phyloP scores from a whole-genome alignment of 1,140 invertebrate species.

The Cotesia vestalis region DNA sequence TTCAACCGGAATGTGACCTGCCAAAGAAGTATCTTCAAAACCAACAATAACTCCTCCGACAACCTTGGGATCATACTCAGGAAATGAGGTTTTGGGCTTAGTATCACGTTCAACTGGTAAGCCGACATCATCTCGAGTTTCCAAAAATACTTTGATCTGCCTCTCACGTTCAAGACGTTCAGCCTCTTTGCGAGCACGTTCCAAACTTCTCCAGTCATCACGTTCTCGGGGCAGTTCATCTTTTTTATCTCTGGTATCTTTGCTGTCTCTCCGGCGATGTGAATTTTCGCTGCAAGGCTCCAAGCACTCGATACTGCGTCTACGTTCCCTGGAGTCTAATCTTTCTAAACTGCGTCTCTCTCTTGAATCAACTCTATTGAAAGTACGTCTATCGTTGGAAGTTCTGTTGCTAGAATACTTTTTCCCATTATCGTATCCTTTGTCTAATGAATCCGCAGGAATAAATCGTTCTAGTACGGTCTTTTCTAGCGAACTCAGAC shows the following conservation, averaged over 20 bases:
- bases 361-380: constrained; percentile 39
- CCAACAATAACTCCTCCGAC: constrained; percentile 62
- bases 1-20: constrained; percentile 76
- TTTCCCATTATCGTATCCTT: constrained; percentile 39
- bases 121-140: constrained; percentile 54
- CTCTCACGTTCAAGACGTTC: constrained; percentile 57
- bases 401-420: constrained; percentile 33
- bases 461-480: constrained; percentile 17
- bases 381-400: constrained; percentile 39
- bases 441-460: neutral
- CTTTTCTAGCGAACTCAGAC: constrained; percentile 45
- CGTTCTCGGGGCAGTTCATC: constrained; percentile 57
- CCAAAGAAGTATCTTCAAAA: constrained; percentile 56
- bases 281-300: constrained; percentile 30
- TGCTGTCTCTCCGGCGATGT: constrained; percentile 36
- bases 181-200: constrained; percentile 57
- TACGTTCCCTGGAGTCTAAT: constrained; percentile 43
- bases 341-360: constrained; percentile 42
- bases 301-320: constrained; percentile 41
- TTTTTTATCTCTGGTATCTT: constrained; percentile 41
- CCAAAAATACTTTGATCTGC: constrained; percentile 51
- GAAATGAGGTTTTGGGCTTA: constrained; percentile 56
- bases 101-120: constrained; percentile 48
- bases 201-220: constrained; percentile 61
- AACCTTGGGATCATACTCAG: constrained; percentile 65